A percentile compares a stretch with the other conserved stretches of the same genome.
Evolutionary conservation across 2,888 invertebrate species (phyloP).

Genomic region (Thymelicus lineola): DNA sequence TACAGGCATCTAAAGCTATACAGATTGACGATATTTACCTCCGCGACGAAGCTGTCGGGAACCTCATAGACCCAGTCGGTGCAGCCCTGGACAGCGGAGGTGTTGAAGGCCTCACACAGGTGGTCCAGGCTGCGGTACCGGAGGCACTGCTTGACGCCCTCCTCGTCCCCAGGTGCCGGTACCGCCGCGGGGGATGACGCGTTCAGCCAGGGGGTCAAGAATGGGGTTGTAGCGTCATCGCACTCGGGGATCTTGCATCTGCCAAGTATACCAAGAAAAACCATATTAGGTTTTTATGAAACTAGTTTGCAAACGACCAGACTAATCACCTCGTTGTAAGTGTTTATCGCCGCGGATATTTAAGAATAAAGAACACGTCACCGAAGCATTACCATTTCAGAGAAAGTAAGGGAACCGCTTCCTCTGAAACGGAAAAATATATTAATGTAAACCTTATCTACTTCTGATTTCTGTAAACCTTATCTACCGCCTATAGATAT

Average conservation of each 20-base stretch:
- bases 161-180: constrained; percentile 39
- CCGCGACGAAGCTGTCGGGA: constrained; percentile 71
- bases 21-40: constrained; percentile 56
- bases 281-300: too few relatives aligned
- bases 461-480: too few relatives aligned
- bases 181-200: constrained; percentile 45
- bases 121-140: constrained; percentile 45
- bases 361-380: too few relatives aligned
- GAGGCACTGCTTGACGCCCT: constrained; percentile 61
- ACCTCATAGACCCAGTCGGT: constrained; percentile 67
- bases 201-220: constrained; percentile 57
- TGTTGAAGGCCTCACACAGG: constrained; percentile 50
- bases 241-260: constrained; percentile 68
- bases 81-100: constrained; percentile 51
- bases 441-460: too few relatives aligned
- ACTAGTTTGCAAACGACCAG: too few relatives aligned
- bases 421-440: too few relatives aligned
- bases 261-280: constrained; percentile 44
- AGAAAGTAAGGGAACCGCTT: too few relatives aligned
- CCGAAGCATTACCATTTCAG: too few relatives aligned
- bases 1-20: too few relatives aligned
- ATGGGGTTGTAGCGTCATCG: constrained; percentile 50
- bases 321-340: too few relatives aligned
- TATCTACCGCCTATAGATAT: too few relatives aligned
- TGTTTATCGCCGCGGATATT: too few relatives aligned